phyloP scores from a whole-genome alignment of 2,113 vertebrate species.

The Cottus gobio region DNA sequence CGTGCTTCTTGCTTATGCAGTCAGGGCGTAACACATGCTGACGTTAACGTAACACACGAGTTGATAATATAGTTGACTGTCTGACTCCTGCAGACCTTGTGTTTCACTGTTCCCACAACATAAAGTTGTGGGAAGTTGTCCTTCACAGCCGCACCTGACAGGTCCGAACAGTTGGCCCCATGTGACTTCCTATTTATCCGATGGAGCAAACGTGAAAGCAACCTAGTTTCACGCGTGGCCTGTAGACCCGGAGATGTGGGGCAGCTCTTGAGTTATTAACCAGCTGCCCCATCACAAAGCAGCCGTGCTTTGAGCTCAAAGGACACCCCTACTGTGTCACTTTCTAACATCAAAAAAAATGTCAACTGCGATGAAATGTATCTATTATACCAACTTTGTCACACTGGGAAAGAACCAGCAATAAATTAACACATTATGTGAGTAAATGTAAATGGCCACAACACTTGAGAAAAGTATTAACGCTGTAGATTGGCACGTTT shows the following conservation, averaged over 20 bases:
- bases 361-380: neutral
- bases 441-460: neutral
- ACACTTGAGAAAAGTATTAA: neutral
- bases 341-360: neutral
- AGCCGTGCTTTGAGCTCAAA: slow-evolving; percentile 27
- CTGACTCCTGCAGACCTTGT: neutral
- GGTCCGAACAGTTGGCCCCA: slow-evolving; percentile 2
- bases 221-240: slow-evolving; percentile 55
- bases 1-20: neutral
- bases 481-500: neutral
- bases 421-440: neutral
- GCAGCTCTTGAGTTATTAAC: slow-evolving; percentile 50
- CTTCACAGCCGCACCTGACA: slow-evolving; percentile 41
- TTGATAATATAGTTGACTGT: too few relatives aligned
- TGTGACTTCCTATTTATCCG: slow-evolving; percentile 29
- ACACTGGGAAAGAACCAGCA: neutral
- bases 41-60: neutral
- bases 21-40: neutral
- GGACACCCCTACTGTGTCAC: slow-evolving; percentile 9
- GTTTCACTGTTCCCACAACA: neutral
- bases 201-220: slow-evolving; percentile 30
- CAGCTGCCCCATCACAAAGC: slow-evolving; percentile 22
- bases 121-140: slow-evolving; percentile 9
- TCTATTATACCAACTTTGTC: neutral
- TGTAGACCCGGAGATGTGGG: slow-evolving; percentile 13